These are phyloP conservation scores for Pectinophora gossypiella DNA, from an alignment of 1,140 invertebrate species.

Conservation along the genomic window DNA sequence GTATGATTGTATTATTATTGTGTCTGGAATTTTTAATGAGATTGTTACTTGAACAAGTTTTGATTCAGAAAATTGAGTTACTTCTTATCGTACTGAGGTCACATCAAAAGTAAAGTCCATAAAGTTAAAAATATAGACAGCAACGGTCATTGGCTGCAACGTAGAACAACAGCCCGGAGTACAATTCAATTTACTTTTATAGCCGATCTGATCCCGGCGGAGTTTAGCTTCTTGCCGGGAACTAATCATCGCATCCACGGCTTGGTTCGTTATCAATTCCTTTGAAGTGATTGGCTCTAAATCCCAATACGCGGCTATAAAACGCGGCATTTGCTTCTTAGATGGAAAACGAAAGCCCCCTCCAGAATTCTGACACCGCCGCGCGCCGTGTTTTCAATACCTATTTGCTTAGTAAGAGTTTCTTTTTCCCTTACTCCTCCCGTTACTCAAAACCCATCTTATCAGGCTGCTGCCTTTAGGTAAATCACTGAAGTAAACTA, in stretches of 20 bases:
- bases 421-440: no score
- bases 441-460: no score
- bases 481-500: slow-evolving; percentile 42
- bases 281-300: slow-evolving; percentile 1
- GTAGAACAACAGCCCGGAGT: slow-evolving; percentile 42
- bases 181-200: slow-evolving; percentile 73
- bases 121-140: slow-evolving; percentile 39
- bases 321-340: not conserved
- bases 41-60: not conserved
- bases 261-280: slow-evolving; percentile 24
- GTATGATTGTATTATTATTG: not conserved
- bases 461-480: slow-evolving; percentile 3
- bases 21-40: not conserved
- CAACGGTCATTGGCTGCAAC: slow-evolving; percentile 30
- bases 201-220: slow-evolving; percentile 43
- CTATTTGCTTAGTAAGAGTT: no score
- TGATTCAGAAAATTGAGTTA: not conserved
- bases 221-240: slow-evolving; percentile 40
- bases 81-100: slow-evolving; percentile 10
- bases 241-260: slow-evolving; percentile 53
- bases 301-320: not conserved
- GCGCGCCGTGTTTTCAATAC: no score
- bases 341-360: not conserved
- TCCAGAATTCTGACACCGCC: not conserved
- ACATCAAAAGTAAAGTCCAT: slow-evolving; percentile 29